A percentile compares a stretch with the other conserved stretches of the same genome.
phyloP scores from a whole-genome alignment of 2,888 invertebrate genomes.

The Zootermopsis nevadensis region DNA sequence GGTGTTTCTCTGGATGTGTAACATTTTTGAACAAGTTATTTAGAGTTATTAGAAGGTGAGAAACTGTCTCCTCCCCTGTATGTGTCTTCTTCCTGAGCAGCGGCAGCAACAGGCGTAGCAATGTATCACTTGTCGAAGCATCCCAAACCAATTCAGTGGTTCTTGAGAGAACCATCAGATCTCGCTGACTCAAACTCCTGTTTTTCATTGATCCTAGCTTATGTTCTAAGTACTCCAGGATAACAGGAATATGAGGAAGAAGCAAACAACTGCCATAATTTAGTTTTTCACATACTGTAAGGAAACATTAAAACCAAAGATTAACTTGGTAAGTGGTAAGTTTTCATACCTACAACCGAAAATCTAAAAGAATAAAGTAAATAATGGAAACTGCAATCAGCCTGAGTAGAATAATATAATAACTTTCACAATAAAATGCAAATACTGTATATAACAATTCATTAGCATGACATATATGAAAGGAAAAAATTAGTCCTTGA shows the following conservation, averaged over 20 bases:
- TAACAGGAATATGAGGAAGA: slow-evolving; percentile 76
- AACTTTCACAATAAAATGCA: too few species aligned
- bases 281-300: slow-evolving; percentile 62
- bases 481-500: too few species aligned
- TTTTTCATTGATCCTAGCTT: slow-evolving; percentile 71
- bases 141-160: slow-evolving; percentile 80
- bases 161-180: slow-evolving; percentile 79
- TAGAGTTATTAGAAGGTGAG: slow-evolving; percentile 77
- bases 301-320: too few species aligned
- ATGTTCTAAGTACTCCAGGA: slow-evolving; percentile 76
- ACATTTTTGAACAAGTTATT: slow-evolving; percentile 80
- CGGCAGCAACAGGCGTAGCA: slow-evolving; percentile 78
- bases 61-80: slow-evolving; percentile 75
- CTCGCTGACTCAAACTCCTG: slow-evolving; percentile 73
- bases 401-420: too few species aligned
- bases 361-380: too few species aligned
- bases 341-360: too few species aligned
- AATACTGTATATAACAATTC: too few species aligned
- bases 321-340: too few species aligned
- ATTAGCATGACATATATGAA: too few species aligned
- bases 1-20: slow-evolving; percentile 72
- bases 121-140: slow-evolving; percentile 73
- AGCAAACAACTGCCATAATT: slow-evolving; percentile 81
- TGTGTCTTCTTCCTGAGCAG: slow-evolving; percentile 75
- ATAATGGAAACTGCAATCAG: too few species aligned